These are phyloP conservation scores for Dinomys branickii DNA, from an alignment of 2,113 vertebrate genomes.

Conservation along the genomic window DNA sequence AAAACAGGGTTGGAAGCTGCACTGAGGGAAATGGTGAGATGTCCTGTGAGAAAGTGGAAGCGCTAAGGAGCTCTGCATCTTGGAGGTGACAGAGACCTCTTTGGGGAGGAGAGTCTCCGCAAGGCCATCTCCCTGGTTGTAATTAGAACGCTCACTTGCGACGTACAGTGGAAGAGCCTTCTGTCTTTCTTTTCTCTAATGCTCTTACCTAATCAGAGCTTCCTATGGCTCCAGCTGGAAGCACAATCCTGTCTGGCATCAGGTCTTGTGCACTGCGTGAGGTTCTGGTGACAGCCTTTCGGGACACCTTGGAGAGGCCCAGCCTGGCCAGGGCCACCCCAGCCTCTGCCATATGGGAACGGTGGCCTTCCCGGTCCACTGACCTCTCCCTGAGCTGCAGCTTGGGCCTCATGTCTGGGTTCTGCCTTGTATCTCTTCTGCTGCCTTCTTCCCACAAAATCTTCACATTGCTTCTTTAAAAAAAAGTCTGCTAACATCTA, in stretches of 20 bases:
- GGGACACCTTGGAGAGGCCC: neutral
- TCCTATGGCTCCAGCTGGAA: too few species aligned
- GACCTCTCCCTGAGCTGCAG: neutral
- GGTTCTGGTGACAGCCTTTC: neutral
- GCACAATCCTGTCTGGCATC: neutral
- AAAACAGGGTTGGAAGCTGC: neutral
- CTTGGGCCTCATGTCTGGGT: neutral
- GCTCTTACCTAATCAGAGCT: neutral
- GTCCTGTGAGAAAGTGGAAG: neutral
- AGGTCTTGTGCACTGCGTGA: neutral
- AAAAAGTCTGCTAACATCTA: neutral
- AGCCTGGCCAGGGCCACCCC: neutral
- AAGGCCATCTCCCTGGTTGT: neutral
- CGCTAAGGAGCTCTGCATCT: neutral
- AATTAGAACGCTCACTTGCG: neutral
- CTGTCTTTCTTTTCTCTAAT: neutral
- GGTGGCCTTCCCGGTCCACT: neutral
- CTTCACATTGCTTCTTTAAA: neutral
- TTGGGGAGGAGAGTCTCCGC: neutral
- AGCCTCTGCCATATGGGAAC: too few species aligned
- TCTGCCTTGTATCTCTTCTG: fast-evolving
- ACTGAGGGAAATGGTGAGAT: neutral
- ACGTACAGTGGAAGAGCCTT: neutral
- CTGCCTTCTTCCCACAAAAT: neutral
- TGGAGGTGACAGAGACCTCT: neutral